A percentile compares a stretch with the other conserved stretches of the same genome.
Conservation (phyloP, 2,797 vertebrate species). For the Neopelma chrysocephalum region DNA sequence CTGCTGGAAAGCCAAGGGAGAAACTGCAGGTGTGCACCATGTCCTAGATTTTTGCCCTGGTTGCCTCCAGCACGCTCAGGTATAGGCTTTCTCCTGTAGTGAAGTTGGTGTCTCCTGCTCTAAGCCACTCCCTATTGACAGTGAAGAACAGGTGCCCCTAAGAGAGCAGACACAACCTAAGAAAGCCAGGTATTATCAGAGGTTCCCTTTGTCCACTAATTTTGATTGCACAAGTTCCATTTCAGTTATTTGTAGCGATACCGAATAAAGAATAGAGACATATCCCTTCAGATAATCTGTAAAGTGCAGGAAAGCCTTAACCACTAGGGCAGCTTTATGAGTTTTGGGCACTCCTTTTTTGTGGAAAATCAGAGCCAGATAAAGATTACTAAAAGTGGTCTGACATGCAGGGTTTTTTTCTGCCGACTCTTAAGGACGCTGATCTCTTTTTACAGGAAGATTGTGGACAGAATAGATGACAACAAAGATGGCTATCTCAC, state of each 20-base stretch:
- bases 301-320: background rate
- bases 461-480: slow-evolving; percentile 90
- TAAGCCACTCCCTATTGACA: background rate
- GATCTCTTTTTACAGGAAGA: slow-evolving; percentile 82
- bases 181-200: background rate
- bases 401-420: background rate
- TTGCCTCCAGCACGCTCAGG: background rate
- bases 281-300: background rate
- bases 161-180: background rate
- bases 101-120: background rate
- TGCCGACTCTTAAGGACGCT: background rate
- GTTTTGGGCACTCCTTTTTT: background rate
- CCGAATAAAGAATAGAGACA: background rate
- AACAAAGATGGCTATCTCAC: slow-evolving; percentile 86
- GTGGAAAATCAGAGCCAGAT: background rate
- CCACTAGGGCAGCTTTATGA: background rate
- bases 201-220: background rate
- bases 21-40: background rate
- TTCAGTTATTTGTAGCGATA: background rate
- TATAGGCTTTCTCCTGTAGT: background rate
- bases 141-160: background rate
- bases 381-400: background rate
- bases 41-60: background rate
- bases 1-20: background rate
- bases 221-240: background rate